Evolutionary conservation across 2,797 vertebrate genomes (phyloP).

Genomic region (Tragopan temminckii): DNA sequence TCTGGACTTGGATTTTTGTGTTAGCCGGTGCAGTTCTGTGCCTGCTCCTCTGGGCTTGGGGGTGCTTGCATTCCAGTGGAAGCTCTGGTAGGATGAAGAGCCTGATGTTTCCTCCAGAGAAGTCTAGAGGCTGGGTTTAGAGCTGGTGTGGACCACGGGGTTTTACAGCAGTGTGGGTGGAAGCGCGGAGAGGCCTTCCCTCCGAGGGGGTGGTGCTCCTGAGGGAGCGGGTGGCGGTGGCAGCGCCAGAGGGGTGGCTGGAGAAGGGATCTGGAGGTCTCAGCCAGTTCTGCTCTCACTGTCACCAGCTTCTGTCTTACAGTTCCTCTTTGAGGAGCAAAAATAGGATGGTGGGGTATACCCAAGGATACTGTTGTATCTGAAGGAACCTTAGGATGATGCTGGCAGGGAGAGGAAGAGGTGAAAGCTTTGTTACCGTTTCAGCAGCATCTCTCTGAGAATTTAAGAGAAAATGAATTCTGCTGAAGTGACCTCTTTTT

Average conservation of each 20-base stretch:
- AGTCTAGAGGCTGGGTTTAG: background rate
- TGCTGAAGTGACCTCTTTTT: conserved; percentile 41
- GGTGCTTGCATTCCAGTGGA: accelerated
- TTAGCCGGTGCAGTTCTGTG: accelerated
- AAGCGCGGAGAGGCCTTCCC: background rate
- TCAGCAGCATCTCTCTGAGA: background rate
- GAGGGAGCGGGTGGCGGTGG: accelerated
- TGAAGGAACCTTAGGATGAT: background rate
- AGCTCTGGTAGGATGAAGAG: background rate
- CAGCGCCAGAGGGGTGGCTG: background rate
- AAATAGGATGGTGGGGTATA: background rate
- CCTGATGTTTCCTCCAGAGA: background rate
- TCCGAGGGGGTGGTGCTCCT: accelerated
- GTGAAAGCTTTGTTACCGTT: background rate
- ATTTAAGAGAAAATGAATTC: conserved; percentile 34
- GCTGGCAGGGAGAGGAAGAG: background rate
- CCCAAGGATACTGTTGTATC: background rate
- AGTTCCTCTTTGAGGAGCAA: background rate
- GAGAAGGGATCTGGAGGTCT: accelerated
- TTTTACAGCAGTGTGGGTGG: background rate
- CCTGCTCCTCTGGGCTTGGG: accelerated
- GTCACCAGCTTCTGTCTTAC: background rate
- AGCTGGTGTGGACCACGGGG: background rate
- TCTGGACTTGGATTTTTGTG: background rate
- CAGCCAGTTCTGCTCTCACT: background rate